Conservation (phyloP, 2,888 invertebrate species). For the Pammene fasciana region DNA sequence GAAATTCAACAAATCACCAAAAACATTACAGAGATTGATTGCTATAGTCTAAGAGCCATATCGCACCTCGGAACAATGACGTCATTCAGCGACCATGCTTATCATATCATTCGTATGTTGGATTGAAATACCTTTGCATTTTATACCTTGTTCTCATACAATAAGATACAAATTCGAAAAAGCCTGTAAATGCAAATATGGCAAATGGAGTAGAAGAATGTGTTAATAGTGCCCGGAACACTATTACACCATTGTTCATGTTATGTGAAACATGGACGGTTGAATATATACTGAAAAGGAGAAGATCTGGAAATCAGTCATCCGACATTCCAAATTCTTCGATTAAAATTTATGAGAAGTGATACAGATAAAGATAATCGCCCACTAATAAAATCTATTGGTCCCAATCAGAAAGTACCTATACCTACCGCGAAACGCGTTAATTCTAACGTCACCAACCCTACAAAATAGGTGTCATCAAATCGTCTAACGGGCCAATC, state of each 20-base stretch:
- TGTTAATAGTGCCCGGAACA: conserved; percentile 2
- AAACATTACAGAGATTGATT: conserved; percentile 18
- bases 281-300: not conserved
- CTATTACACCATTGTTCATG: conserved; percentile 3
- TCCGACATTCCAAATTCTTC: too few relatives aligned
- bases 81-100: not conserved
- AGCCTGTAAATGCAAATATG: not conserved
- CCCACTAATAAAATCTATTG: too few relatives aligned
- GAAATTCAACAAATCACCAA: conserved; percentile 9
- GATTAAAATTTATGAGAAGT: too few relatives aligned
- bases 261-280: not conserved
- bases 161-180: not conserved
- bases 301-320: too few relatives aligned
- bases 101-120: not conserved
- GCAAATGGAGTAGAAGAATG: not conserved
- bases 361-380: too few relatives aligned
- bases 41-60: conserved; percentile 4
- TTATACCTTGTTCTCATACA: not conserved
- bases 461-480: too few relatives aligned
- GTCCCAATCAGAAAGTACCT: too few relatives aligned
- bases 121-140: not conserved
- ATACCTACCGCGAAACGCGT: too few relatives aligned
- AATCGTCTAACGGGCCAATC: too few relatives aligned
- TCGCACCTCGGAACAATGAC: conserved; percentile 10
- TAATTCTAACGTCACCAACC: too few relatives aligned